Evolutionary conservation across 2,797 vertebrate genomes (phyloP), one percentile per base, ranked within the genome.

Genomic region (Scolopax bukidnonensis): DNA sequence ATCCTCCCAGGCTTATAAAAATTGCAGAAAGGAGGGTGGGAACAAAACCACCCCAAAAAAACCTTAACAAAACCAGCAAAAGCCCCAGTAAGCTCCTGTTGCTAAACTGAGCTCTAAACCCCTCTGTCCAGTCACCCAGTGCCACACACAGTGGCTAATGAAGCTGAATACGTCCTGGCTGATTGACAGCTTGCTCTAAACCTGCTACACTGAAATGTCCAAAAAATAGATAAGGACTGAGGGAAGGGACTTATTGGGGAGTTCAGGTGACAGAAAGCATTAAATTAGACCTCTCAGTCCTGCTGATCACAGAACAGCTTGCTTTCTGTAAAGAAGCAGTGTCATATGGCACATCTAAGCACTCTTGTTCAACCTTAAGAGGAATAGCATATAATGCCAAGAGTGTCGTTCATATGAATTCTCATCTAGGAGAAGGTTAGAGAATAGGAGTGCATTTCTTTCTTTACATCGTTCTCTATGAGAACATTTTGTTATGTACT

Each of bases 91-190:
- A 78, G 54, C 33, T 24, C 38, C 32, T 4, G 1, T 4, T 40
- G 59, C 43, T 25, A 3, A 70, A 15, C 8, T 25, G 32, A 24
- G 54, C 28, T 40, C 32, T 3, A 18, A 56, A 38, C 4, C 16
- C 17, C 27, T 33, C 28, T 6, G 23, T 38, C 23, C 32, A 40
- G 5, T 15, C 47, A 12, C 0, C 7, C 50, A 17, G 60, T 38
- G 4, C 1, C 1, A 38, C 27, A 3, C n/a, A 11, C 1, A 0
- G 38, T 1, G 23, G 38, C 27, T 10, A 27, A 32, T 0, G 12
- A 38, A 25, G 59, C 4, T 21, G 16, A 51, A 19, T 1, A 10
- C 4, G 1, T 2, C 9, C 1, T 1, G 10, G 19, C 36, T 30
- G 11, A 33, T 2, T 51, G 40, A 27, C 5, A 60, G 30, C 24